Evolutionary conservation across 1,140 invertebrate species (phyloP).

Genomic region (Littorina saxatilis): DNA sequence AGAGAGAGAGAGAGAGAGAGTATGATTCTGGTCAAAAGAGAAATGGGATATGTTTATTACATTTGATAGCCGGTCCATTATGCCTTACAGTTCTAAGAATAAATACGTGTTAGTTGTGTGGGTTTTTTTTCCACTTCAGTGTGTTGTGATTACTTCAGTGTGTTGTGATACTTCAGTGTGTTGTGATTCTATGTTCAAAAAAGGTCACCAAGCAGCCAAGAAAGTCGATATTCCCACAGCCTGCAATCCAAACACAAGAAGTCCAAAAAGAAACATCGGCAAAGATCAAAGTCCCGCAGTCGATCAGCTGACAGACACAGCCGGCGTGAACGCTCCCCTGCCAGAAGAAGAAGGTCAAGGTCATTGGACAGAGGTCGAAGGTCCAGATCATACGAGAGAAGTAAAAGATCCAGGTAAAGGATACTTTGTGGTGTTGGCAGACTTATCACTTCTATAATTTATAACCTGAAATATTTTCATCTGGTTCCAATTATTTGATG

Average conservation of each 20-base stretch:
- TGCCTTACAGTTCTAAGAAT: background rate
- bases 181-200: background rate
- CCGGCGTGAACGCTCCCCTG: background rate
- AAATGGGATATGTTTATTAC: background rate
- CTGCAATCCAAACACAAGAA: constrained; percentile 27
- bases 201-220: constrained; percentile 23
- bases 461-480: background rate
- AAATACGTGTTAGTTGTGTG: background rate
- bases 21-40: no score
- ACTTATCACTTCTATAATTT: no score
- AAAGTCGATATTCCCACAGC: constrained; percentile 17
- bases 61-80: background rate
- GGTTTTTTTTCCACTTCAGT: background rate
- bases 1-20: no score
- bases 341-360: constrained; percentile 20
- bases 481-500: no score
- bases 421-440: background rate
- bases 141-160: background rate
- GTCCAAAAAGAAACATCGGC: constrained; percentile 27
- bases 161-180: background rate
- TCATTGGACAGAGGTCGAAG: constrained; percentile 9
- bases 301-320: constrained; percentile 23
- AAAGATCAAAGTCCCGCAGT: constrained; percentile 23
- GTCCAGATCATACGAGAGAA: constrained; percentile 29
- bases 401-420: constrained; percentile 1